Conservation (phyloP, 2,888 invertebrate species). For the Cancer borealis region DNA sequence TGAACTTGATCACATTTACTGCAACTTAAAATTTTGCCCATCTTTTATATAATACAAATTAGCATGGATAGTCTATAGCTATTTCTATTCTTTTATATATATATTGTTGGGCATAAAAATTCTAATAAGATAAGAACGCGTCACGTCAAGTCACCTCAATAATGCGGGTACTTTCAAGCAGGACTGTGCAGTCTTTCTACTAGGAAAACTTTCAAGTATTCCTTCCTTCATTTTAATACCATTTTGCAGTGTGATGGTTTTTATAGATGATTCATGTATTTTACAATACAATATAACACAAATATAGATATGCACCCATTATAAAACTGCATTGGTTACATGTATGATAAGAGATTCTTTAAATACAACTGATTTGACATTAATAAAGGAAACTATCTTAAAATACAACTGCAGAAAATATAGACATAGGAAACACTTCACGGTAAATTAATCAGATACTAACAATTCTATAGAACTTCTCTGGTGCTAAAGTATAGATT, state of each 20-base stretch:
- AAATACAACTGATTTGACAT: neutral
- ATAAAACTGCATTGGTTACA: neutral
- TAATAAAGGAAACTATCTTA: neutral
- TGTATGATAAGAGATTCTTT: neutral
- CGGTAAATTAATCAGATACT: neutral
- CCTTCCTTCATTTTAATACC: neutral
- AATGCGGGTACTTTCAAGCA: neutral
- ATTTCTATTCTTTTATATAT: too few relatives aligned
- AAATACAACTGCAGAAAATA: neutral
- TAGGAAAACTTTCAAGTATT: neutral
- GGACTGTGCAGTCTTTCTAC: neutral
- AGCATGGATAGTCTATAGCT: too few relatives aligned
- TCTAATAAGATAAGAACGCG: too few relatives aligned
- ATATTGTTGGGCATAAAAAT: too few relatives aligned
- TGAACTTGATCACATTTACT: too few relatives aligned
- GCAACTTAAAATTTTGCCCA: too few relatives aligned
- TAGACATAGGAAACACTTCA: neutral
- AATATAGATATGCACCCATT: neutral
- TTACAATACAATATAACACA: neutral
- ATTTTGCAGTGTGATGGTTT: neutral
- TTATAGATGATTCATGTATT: neutral
- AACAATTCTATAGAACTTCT: neutral
- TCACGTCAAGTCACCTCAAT: neutral
- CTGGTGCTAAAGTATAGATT: neutral
- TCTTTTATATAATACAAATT: too few relatives aligned